Evolutionary conservation across 2,113 vertebrate genomes (phyloP).

Genomic region (Butorides virescens): DNA sequence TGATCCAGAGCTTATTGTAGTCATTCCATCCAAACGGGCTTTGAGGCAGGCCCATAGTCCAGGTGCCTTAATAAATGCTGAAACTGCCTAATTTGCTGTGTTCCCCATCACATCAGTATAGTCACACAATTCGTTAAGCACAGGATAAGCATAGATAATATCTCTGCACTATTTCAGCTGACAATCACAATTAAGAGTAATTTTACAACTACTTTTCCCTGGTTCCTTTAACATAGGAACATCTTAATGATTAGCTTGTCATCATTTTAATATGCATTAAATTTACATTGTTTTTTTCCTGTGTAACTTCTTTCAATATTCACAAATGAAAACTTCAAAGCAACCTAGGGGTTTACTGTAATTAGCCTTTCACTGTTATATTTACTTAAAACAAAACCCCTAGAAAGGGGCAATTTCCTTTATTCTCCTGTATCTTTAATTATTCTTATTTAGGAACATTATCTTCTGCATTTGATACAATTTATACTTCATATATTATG

Average conservation of each 20-base stretch:
- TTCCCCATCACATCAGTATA: not conserved
- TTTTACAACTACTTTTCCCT: conserved; percentile 24
- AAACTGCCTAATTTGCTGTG: not conserved
- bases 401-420: not conserved
- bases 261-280: not conserved
- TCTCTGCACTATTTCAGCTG: not conserved
- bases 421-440: not conserved
- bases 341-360: not conserved
- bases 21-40: not conserved
- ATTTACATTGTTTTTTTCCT: not conserved
- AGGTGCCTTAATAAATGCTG: not conserved
- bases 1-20: not conserved
- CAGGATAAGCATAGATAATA: not conserved
- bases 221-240: not conserved
- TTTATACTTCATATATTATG: not conserved
- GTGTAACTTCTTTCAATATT: not conserved
- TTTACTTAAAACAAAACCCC: not conserved
- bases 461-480: not conserved
- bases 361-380: not conserved
- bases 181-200: conserved; percentile 28
- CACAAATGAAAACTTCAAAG: not conserved
- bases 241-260: not conserved
- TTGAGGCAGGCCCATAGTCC: not conserved
- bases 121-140: not conserved
- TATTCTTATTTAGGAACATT: not conserved